phyloP scores from a whole-genome alignment of 2,888 invertebrate genomes.

The Melanophora roralis region DNA sequence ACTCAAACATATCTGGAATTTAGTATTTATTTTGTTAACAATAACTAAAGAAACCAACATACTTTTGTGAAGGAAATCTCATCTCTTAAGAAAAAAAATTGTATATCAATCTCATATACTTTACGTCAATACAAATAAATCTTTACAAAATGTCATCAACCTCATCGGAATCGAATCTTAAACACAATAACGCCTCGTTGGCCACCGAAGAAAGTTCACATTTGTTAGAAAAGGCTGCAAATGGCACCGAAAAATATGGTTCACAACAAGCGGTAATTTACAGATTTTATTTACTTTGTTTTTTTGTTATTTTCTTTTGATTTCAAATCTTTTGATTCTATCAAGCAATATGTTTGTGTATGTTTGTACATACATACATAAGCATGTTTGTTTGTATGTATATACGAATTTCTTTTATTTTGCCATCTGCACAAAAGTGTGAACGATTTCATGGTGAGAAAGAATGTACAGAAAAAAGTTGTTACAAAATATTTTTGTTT shows the following conservation, averaged over 20 bases:
- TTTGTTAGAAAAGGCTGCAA: constrained; percentile 72
- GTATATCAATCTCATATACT: background rate
- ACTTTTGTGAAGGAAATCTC: constrained; percentile 36
- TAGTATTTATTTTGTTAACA: constrained; percentile 28
- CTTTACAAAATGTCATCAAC: constrained; percentile 60
- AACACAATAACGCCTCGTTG: constrained; percentile 63
- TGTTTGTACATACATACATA: too few species aligned
- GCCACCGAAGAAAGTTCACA: constrained; percentile 74
- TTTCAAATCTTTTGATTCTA: background rate
- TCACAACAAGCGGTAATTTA: constrained; percentile 74
- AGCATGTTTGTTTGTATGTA: too few species aligned
- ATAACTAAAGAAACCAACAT: background rate
- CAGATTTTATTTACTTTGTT: constrained; percentile 21
- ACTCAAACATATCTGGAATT: constrained; percentile 50
- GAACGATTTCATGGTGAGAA: background rate
- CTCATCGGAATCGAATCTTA: constrained; percentile 64
- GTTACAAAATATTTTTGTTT: background rate
- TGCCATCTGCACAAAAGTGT: background rate
- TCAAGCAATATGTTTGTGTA: too few species aligned
- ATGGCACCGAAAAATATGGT: constrained; percentile 72
- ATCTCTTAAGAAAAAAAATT: constrained; percentile 28
- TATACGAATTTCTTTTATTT: constrained; percentile 1
- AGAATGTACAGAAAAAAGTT: background rate
- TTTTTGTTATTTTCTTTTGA: background rate
- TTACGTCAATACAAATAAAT: background rate